Evolutionary conservation across 2,797 vertebrate species (phyloP).

Genomic region (Tolypeutes matacus): DNA sequence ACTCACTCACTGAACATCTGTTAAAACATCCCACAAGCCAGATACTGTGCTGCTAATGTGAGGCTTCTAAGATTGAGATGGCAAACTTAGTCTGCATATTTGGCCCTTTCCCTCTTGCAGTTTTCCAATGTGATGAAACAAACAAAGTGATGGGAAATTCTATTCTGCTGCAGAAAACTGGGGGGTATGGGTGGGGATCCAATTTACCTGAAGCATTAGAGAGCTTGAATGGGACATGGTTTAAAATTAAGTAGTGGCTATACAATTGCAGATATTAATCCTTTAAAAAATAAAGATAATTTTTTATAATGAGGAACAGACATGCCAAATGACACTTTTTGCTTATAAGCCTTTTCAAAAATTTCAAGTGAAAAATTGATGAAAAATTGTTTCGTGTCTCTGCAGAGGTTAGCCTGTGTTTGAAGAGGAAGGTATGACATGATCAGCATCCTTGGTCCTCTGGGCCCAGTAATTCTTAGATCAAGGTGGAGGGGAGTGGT

Average conservation of each 20-base stretch:
- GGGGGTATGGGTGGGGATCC: not conserved
- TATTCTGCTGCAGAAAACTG: not conserved
- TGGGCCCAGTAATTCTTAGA: conserved; percentile 13
- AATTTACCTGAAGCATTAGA: not conserved
- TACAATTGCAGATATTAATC: not conserved
- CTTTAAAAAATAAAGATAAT: not conserved
- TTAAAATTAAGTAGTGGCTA: not conserved
- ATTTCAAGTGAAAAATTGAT: not conserved
- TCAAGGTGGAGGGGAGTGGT: not conserved
- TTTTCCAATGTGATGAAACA: conserved; percentile 16
- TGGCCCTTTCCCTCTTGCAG: not conserved
- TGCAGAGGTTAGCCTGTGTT: conserved; percentile 15
- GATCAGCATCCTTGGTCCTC: not conserved
- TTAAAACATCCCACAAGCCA: conserved; percentile 48
- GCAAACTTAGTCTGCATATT: not conserved
- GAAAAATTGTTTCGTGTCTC: not conserved
- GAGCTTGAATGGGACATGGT: not conserved
- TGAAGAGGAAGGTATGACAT: not conserved
- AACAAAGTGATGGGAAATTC: conserved; percentile 35
- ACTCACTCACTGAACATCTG: conserved; percentile 56
- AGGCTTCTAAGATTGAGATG: conserved; percentile 26
- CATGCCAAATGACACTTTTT: not conserved
- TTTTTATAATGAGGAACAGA: not conserved
- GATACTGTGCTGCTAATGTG: not conserved
- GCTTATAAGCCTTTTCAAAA: not conserved